phyloP scores from a whole-genome alignment of 2,797 vertebrate genomes.

The Darevskia mixta region DNA sequence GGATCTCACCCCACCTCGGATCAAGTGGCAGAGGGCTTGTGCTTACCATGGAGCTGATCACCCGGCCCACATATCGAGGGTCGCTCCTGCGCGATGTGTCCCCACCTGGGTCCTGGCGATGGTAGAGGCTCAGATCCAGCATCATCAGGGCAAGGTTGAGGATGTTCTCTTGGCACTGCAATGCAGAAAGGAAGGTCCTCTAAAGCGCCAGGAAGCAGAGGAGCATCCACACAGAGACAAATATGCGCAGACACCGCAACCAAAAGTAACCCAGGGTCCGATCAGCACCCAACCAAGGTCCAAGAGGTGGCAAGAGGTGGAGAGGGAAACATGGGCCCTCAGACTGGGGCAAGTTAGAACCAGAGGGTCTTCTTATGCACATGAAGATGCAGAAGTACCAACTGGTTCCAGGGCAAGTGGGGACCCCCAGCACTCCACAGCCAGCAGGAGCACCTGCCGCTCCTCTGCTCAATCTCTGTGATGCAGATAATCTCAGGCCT shows the following conservation, averaged over 20 bases:
- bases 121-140: slow-evolving; percentile 81
- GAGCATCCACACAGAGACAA: not conserved
- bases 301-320: not conserved
- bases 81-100: slow-evolving; percentile 80
- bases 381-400: not conserved
- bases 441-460: not conserved
- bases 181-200: not conserved
- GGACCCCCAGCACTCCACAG: not conserved
- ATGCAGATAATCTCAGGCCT: not conserved
- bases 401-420: not conserved
- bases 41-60: slow-evolving; percentile 90
- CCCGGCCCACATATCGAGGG: slow-evolving; percentile 84
- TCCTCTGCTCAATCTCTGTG: not conserved
- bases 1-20: not conserved
- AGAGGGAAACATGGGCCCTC: not conserved
- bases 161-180: slow-evolving; percentile 87
- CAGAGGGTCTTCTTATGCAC: no score
- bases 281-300: not conserved
- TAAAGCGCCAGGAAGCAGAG: not conserved
- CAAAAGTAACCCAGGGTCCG: not conserved
- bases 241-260: not conserved
- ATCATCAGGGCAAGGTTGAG: slow-evolving; percentile 84
- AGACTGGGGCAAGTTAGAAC: not conserved
- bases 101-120: slow-evolving; percentile 67
- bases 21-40: no score